Conservation (phyloP, 2,888 invertebrate species). For the Venusia cambrica region DNA sequence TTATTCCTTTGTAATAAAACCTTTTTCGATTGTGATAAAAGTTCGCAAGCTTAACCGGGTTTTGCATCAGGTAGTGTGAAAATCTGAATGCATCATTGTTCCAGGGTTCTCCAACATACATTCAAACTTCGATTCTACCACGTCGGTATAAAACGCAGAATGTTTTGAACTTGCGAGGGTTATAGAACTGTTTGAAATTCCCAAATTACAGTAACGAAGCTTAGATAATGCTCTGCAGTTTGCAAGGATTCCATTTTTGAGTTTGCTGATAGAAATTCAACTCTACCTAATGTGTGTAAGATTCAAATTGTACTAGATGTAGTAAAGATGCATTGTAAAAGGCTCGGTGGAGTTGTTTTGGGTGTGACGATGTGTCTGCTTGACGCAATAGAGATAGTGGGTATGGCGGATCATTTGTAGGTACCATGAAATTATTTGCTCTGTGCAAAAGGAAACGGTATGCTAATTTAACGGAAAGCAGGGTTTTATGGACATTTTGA, state of each 20-base stretch:
- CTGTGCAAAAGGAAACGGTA: too few species aligned
- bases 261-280: constrained; percentile 15
- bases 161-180: neutral
- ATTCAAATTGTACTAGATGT: constrained; percentile 24
- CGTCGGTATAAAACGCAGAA: constrained; percentile 3
- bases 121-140: neutral
- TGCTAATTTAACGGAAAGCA: too few species aligned
- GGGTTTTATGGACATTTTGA: too few species aligned
- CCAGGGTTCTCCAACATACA: constrained; percentile 5
- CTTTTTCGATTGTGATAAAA: constrained; percentile 46
- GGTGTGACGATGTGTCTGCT: constrained; percentile 12
- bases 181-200: constrained; percentile 13
- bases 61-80: constrained; percentile 44
- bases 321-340: constrained; percentile 20
- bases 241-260: constrained; percentile 47
- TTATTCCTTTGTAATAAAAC: constrained; percentile 45
- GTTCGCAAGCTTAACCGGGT: constrained; percentile 44
- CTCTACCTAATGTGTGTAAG: constrained; percentile 27
- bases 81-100: constrained; percentile 26
- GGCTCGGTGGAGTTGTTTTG: constrained; percentile 9
- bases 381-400: constrained; percentile 14
- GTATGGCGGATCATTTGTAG: too few species aligned
- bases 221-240: constrained; percentile 44
- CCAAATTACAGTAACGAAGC: constrained; percentile 41
- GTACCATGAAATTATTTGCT: too few species aligned